phyloP scores from a whole-genome alignment of 2,888 invertebrate genomes.

The Leptinotarsa haldemani region DNA sequence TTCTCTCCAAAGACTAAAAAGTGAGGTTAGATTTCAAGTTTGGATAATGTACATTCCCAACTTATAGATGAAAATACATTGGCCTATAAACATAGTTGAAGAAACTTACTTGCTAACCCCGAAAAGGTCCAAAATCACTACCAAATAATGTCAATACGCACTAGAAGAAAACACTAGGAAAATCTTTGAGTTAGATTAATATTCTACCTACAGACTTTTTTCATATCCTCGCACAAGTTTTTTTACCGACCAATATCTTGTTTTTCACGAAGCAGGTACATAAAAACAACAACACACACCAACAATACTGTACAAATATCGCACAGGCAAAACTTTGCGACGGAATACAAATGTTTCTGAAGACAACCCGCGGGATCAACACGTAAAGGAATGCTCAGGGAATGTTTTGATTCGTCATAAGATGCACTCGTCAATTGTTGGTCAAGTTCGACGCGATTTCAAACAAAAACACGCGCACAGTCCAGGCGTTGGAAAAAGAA shows the following conservation, averaged over 20 bases:
- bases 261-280: conserved; percentile 18
- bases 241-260: conserved; percentile 1
- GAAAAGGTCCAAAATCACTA: background rate
- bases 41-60: no score
- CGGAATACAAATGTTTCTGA: background rate
- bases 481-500: conserved; percentile 34
- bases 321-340: background rate
- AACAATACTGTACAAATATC: conserved; percentile 1
- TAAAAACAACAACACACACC: conserved; percentile 23
- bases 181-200: background rate
- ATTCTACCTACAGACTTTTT: conserved; percentile 15
- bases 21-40: background rate
- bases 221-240: conserved; percentile 18
- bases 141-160: conserved; percentile 7
- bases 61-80: no score
- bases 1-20: background rate
- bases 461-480: conserved; percentile 40
- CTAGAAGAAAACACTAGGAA: background rate
- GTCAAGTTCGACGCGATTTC: conserved; percentile 32
- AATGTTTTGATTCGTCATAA: conserved; percentile 29
- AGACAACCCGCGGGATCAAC: background rate
- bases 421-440: conserved; percentile 20
- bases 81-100: no score
- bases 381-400: conserved; percentile 21
- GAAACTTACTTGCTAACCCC: background rate